Evolutionary conservation across 2,888 invertebrate genomes (phyloP).

Genomic region (Elmis aenea): DNA sequence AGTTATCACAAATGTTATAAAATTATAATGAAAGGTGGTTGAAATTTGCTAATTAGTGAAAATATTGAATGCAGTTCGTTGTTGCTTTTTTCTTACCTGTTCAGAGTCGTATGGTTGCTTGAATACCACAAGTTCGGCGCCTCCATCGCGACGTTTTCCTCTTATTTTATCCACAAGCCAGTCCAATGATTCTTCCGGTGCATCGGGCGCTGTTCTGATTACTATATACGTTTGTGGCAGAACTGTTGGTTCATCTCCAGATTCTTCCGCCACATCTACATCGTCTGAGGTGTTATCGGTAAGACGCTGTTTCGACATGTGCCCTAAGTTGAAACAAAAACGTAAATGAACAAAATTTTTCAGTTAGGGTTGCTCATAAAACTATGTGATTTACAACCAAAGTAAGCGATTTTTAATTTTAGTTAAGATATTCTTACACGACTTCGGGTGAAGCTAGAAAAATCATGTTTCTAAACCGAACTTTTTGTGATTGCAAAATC

Average conservation of each 20-base stretch:
- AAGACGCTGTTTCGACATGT: conserved; percentile 22
- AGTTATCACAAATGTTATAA: no score
- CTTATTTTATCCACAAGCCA: conserved; percentile 54
- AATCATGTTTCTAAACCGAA: no score
- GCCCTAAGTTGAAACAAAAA: no score
- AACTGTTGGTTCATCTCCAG: conserved; percentile 30
- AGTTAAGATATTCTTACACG: no score
- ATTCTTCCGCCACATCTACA: conserved; percentile 19
- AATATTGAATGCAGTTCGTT: neutral
- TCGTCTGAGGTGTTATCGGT: conserved; percentile 2
- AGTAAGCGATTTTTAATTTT: no score
- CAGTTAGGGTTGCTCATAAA: no score
- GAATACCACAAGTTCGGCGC: conserved; percentile 53
- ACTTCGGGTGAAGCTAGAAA: no score
- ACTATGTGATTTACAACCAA: no score
- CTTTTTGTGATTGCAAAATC: no score
- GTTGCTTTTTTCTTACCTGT: conserved; percentile 6
- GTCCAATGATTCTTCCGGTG: conserved; percentile 47
- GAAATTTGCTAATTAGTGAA: no score
- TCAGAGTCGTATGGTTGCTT: conserved; percentile 42
- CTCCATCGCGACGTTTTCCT: conserved; percentile 51
- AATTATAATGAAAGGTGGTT: no score
- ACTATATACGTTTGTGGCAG: conserved; percentile 51
- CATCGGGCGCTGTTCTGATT: conserved; percentile 46
- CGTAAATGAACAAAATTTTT: no score